A percentile compares a stretch with the other conserved stretches of the same genome.
Conservation (phyloP, 2,888 invertebrate genomes). For the Colostygia pectinataria region DNA sequence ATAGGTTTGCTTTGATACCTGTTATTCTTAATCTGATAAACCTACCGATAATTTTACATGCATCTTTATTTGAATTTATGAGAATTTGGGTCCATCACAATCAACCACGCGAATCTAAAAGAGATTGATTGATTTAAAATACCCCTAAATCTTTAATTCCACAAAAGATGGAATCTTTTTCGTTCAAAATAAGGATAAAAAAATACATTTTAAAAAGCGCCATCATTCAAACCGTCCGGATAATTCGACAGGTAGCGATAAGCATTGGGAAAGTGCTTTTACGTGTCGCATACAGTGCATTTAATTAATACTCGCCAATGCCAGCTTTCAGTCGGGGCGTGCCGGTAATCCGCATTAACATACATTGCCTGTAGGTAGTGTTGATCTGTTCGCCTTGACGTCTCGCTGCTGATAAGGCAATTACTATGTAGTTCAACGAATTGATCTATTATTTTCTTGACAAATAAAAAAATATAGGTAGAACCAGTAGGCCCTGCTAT, state of each 20-base stretch:
- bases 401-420: slow-evolving; percentile 11
- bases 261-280: slow-evolving; percentile 36
- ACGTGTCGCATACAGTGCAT: slow-evolving; percentile 37
- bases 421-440: slow-evolving; percentile 2
- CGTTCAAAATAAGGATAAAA: background rate
- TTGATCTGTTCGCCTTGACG: slow-evolving; percentile 22
- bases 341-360: slow-evolving; percentile 31
- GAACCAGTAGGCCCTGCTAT: too few species aligned
- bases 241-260: slow-evolving; percentile 35
- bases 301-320: slow-evolving; percentile 38
- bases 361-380: slow-evolving; percentile 12
- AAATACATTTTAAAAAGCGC: slow-evolving; percentile 7
- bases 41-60: too few species aligned
- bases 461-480: too few species aligned
- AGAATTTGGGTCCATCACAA: too few species aligned
- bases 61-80: too few species aligned
- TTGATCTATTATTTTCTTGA: too few species aligned
- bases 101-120: too few species aligned
- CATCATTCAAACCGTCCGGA: slow-evolving; percentile 18
- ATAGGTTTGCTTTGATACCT: too few species aligned
- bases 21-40: too few species aligned
- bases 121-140: too few species aligned
- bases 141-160: background rate
- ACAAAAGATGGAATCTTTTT: background rate
- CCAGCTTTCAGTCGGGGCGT: slow-evolving; percentile 31